Evolutionary conservation across 1,140 invertebrate genomes (phyloP), one percentile per base, ranked within the genome.

Genomic region (Lysiphlebus fabarum): DNA sequence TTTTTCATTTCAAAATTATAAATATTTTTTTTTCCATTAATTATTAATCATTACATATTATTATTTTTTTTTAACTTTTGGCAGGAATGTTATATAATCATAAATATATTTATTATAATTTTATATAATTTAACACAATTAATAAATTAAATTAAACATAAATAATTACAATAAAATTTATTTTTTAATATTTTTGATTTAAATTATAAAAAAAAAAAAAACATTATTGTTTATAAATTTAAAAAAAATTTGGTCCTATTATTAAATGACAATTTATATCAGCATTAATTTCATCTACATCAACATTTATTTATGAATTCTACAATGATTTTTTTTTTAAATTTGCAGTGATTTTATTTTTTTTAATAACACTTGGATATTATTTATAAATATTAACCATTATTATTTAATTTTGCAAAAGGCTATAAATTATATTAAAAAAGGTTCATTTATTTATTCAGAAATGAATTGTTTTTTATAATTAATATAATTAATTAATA

Each of bases 61-160:
- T 26, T 26, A 63, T 61, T 59, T 62, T 64, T 70, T 70, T 37
- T 37, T n/a, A n/a, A 67, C 63, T 70, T 71, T 71, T 71, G 70
- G 68, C 68, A 71, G 68, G 70, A 71, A 70, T 71, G 63, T 69
- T 55, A 54, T 55, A 54, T 66, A 69, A 69, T 59, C 67, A 61
- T 67, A 69, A n/a, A 59, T 65, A 56, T 64, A 56, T 62, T 43
- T 14, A 53, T 47, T 8, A 17, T 61, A 47, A 48, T 56, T 26
- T 56, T 41, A 11, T 48, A 59, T 59, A 48, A 51, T 14, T 37
- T 47, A 56, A 49, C 50, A 59, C 51, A 56, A 40, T 36, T 53
- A 54, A 33, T 11, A n/a, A 11, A 42, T 11, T 17, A 53, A 53
- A 11, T 14, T 45, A 34, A 58, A 50, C 10, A 42, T 11, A 43